phyloP scores from a whole-genome alignment of 2,888 invertebrate genomes.

The Harpagoxenus sublaevis region DNA sequence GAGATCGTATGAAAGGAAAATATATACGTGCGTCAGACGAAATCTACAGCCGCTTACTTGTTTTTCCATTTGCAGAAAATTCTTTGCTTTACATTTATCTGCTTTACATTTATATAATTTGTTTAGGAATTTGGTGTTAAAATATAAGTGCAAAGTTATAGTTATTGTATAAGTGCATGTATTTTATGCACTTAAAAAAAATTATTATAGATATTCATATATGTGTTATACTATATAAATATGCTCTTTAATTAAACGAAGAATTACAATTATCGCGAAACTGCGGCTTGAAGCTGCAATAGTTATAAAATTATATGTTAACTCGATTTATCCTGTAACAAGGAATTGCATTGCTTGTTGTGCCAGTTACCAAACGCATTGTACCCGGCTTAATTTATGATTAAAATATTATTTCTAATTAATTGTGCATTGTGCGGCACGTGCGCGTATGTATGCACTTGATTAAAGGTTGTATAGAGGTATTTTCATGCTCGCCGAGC shows the following conservation, averaged over 20 bases:
- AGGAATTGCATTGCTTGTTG: not conserved
- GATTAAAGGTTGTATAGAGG: constrained; percentile 39
- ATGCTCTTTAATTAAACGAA: not conserved
- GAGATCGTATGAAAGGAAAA: constrained; percentile 47
- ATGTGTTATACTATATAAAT: too few relatives aligned
- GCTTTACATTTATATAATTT: not conserved
- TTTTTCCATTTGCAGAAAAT: constrained; percentile 24
- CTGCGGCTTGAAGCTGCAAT: not conserved
- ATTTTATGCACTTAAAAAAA: not conserved
- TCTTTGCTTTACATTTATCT: not conserved
- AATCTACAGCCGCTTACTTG: constrained; percentile 29
- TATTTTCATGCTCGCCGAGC: constrained; percentile 76
- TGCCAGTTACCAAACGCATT: not conserved
- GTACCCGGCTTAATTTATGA: not conserved
- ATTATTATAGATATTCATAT: not conserved
- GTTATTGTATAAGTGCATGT: too few relatives aligned
- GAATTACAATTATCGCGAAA: not conserved
- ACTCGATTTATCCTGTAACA: not conserved
- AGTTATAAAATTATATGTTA: not conserved
- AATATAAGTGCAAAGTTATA: not conserved
- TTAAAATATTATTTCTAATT: constrained; percentile 40
- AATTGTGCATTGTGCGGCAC: constrained; percentile 12
- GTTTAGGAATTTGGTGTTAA: not conserved
- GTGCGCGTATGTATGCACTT: constrained; percentile 12
- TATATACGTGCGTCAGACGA: constrained; percentile 30